phyloP scores from a whole-genome alignment of 2,797 vertebrate genomes.

The Amazonetta brasiliensis region DNA sequence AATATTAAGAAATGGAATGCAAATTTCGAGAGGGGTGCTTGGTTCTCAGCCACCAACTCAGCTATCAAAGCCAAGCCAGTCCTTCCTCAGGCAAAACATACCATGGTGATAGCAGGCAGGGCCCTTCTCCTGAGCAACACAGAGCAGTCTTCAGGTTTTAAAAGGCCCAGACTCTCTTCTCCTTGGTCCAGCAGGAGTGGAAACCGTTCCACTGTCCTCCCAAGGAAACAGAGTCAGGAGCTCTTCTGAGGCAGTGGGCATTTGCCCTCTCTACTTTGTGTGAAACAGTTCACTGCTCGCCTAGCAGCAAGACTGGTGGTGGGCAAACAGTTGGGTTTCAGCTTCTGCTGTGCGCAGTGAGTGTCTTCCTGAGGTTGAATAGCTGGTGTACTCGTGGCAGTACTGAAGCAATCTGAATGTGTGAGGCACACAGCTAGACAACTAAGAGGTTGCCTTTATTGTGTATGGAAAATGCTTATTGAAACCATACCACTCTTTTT shows the following conservation, averaged over 20 bases:
- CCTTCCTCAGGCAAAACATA: background rate
- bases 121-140: background rate
- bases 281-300: background rate
- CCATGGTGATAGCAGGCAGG: rapidly evolving
- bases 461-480: background rate
- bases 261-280: background rate
- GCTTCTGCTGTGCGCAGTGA: background rate
- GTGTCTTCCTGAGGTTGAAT: background rate
- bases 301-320: rapidly evolving
- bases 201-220: background rate
- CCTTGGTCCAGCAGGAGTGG: background rate
- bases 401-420: background rate
- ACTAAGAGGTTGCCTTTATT: background rate
- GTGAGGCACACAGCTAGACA: rapidly evolving
- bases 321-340: background rate
- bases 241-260: background rate
- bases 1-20: background rate
- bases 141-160: background rate
- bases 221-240: background rate
- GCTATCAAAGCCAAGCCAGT: background rate
- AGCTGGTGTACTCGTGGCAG: background rate
- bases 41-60: background rate
- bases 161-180: background rate
- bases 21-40: background rate
- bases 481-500: background rate